These are phyloP conservation scores for Sorex fumeus DNA, from an alignment of 2,113 vertebrate species.

Conservation along the genomic window DNA sequence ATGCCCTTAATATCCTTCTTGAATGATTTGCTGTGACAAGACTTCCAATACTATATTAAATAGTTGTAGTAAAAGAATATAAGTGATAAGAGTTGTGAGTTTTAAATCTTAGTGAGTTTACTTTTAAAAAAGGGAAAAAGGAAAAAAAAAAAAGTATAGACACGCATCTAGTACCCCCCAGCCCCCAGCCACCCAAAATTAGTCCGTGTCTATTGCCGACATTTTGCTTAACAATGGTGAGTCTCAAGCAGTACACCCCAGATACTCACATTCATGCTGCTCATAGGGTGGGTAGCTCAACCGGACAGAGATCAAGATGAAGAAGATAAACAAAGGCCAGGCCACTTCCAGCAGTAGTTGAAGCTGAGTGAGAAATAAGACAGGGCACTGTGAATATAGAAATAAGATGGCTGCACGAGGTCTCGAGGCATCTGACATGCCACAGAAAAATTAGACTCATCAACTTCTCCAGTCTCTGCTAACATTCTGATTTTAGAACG, in stretches of 20 bases:
- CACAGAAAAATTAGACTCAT: neutral
- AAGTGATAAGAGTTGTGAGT: no score
- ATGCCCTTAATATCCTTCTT: no score
- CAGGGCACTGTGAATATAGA: constrained; percentile 62
- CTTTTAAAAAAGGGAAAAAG: no score
- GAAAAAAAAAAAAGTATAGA: no score
- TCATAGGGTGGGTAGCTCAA: constrained; percentile 97
- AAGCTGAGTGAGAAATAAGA: constrained; percentile 89
- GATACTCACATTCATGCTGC: constrained; percentile 98
- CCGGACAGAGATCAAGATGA: constrained; percentile 97
- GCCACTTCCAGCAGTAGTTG: constrained; percentile 96
- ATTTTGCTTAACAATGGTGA: neutral
- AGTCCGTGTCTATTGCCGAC: neutral
- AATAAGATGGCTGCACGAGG: neutral
- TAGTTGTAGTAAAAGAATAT: no score
- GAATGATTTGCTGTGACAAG: no score
- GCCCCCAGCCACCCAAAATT: no score
- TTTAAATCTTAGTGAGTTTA: no score
- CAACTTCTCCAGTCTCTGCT: neutral
- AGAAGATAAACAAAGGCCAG: constrained; percentile 99
- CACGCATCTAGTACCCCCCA: no score
- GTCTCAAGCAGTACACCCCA: neutral
- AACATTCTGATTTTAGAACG: neutral
- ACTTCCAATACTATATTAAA: no score
- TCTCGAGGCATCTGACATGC: neutral